These are phyloP conservation scores for Adela reaumurella DNA, from an alignment of 2,888 invertebrate species.

Conservation along the genomic window DNA sequence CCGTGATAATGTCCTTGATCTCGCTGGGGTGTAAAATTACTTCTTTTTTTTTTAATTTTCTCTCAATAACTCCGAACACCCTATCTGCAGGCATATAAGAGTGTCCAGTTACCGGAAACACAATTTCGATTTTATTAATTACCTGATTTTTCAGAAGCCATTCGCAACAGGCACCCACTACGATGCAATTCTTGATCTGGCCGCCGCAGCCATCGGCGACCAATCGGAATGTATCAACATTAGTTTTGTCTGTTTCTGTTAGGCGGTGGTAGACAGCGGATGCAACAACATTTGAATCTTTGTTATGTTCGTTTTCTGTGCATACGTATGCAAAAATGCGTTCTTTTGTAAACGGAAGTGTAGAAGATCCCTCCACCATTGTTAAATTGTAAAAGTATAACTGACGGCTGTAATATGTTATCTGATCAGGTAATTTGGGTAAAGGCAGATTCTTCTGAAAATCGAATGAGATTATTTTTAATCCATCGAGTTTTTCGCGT, in stretches of 20 bases:
- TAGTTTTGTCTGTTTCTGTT: background rate
- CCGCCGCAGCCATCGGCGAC: constrained; percentile 7
- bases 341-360: too few relatives aligned
- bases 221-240: constrained; percentile 1
- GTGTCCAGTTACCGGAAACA: constrained; percentile 7
- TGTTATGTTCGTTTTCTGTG: constrained; percentile 15
- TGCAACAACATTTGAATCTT: constrained; percentile 19
- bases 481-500: constrained; percentile 9
- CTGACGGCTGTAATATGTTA: constrained; percentile 16
- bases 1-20: too few relatives aligned
- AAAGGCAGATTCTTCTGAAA: constrained; percentile 18
- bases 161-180: constrained; percentile 11
- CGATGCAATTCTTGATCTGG: constrained; percentile 16
- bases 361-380: constrained; percentile 13
- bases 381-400: constrained; percentile 16
- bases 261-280: constrained; percentile 15
- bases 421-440: constrained; percentile 17
- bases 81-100: constrained; percentile 11
- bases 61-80: constrained; percentile 13
- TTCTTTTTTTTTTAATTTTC: background rate
- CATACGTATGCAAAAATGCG: constrained; percentile 15
- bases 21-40: too few relatives aligned
- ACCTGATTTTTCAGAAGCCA: constrained; percentile 6
- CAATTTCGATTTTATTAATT: background rate
- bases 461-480: constrained; percentile 16